Evolutionary conservation across 2,888 invertebrate genomes (phyloP).

Genomic region (Scotopteryx bipunctaria): DNA sequence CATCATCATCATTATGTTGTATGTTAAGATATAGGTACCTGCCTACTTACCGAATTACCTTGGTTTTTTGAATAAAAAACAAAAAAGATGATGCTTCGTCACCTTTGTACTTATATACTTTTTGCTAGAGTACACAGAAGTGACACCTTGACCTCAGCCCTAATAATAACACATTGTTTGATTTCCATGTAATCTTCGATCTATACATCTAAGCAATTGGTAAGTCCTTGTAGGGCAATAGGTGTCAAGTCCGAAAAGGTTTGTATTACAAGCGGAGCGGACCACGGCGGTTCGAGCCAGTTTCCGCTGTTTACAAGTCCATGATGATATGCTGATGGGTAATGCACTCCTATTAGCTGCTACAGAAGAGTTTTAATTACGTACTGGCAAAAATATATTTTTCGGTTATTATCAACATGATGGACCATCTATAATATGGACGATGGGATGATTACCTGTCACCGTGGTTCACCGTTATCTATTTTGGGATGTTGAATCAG

Average conservation of each 20-base stretch:
- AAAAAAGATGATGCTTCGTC: too few relatives aligned
- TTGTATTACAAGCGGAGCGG: conserved; percentile 45
- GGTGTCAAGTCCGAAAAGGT: conserved; percentile 54
- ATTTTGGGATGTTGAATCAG: too few relatives aligned
- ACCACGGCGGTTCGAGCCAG: conserved; percentile 43
- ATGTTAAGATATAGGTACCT: too few relatives aligned
- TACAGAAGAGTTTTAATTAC: conserved; percentile 30
- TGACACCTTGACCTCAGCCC: conserved; percentile 11
- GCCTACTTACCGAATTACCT: too few relatives aligned
- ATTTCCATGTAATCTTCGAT: conserved; percentile 1
- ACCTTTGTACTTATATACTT: too few relatives aligned
- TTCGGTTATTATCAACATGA: too few relatives aligned
- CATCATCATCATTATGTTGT: too few relatives aligned
- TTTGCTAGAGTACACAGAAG: too few relatives aligned
- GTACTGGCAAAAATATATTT: conserved; percentile 23
- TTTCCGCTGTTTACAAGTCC: conserved; percentile 36
- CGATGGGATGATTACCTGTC: too few relatives aligned
- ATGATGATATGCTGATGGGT: conserved; percentile 41
- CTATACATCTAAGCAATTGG: conserved; percentile 46
- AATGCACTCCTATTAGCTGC: conserved; percentile 61
- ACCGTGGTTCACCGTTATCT: too few relatives aligned
- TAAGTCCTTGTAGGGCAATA: conserved; percentile 53
- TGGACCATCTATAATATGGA: too few relatives aligned
- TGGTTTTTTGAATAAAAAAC: too few relatives aligned
- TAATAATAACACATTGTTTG: neutral